Conservation (phyloP, 2,113 vertebrate genomes). For the Platichthys flesus region DNA sequence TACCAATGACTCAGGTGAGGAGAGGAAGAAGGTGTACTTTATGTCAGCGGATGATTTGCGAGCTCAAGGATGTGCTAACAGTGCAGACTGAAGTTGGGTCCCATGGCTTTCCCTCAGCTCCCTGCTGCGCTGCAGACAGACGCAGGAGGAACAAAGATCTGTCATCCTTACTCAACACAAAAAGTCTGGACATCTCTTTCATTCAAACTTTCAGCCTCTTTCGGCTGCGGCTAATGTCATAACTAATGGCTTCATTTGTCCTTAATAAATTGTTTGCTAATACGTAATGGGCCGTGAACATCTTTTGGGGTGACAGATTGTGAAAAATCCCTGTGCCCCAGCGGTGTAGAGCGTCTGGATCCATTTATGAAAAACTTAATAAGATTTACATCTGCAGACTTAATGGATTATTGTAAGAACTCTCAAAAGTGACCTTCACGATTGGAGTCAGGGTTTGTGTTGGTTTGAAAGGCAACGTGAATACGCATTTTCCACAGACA, state of each 20-base stretch:
- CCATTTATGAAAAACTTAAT: constrained; percentile 5
- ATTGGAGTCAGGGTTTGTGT: background rate
- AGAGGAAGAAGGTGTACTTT: constrained; percentile 25
- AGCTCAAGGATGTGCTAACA: constrained; percentile 37
- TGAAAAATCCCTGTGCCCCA: background rate
- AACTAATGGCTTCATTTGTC: constrained; percentile 2
- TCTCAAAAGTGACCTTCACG: background rate
- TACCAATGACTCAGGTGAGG: constrained; percentile 36
- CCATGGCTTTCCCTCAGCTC: constrained; percentile 12
- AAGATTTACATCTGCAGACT: constrained; percentile 2
- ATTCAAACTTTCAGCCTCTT: constrained; percentile 16
- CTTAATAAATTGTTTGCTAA: constrained; percentile 9
- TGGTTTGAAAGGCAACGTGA: background rate
- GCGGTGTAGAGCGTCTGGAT: background rate
- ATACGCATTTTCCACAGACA: background rate
- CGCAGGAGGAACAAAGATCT: constrained; percentile 37
- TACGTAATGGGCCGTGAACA: background rate
- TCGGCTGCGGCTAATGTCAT: background rate
- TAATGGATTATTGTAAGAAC: constrained; percentile 1
- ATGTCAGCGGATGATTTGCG: constrained; percentile 52
- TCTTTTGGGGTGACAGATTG: background rate
- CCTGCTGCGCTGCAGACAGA: constrained; percentile 28
- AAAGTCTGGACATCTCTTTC: constrained; percentile 25
- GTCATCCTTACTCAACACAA: background rate
- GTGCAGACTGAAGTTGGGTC: constrained; percentile 41